These are phyloP conservation scores for Graphium colonna DNA, from an alignment of 2,888 invertebrate genomes.

Conservation along the genomic window DNA sequence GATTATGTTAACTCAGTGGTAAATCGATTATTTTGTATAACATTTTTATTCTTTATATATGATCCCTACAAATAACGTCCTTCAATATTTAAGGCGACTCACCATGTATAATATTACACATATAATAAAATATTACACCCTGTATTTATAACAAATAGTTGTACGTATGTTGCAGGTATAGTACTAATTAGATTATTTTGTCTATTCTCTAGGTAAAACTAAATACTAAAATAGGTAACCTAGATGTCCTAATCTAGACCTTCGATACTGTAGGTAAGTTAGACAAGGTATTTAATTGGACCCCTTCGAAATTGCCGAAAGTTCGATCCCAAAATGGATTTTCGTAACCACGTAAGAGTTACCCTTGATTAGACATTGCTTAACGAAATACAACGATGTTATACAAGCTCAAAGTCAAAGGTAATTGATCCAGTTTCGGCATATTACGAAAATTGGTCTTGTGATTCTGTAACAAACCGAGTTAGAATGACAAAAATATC, in stretches of 20 bases:
- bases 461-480: too few relatives aligned
- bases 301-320: slow-evolving; percentile 11
- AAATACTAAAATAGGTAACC: slow-evolving; percentile 9
- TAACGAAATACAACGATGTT: neutral
- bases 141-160: neutral
- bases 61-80: too few relatives aligned
- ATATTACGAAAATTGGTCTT: neutral
- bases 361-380: neutral
- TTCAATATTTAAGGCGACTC: too few relatives aligned
- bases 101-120: too few relatives aligned
- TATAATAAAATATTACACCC: neutral
- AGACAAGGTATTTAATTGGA: slow-evolving; percentile 6
- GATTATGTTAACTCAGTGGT: too few relatives aligned
- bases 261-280: slow-evolving; percentile 4
- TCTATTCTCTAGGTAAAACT: slow-evolving; percentile 1
- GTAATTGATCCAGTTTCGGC: neutral
- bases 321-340: slow-evolving; percentile 6
- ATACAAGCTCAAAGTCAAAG: neutral
- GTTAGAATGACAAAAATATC: too few relatives aligned
- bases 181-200: neutral
- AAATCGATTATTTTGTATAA: too few relatives aligned
- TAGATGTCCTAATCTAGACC: slow-evolving; percentile 6
- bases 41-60: too few relatives aligned
- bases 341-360: neutral
- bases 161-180: neutral